These are phyloP conservation scores for Drosophila simulans DNA, from an alignment of 1,140 invertebrate genomes.

Conservation along the genomic window DNA sequence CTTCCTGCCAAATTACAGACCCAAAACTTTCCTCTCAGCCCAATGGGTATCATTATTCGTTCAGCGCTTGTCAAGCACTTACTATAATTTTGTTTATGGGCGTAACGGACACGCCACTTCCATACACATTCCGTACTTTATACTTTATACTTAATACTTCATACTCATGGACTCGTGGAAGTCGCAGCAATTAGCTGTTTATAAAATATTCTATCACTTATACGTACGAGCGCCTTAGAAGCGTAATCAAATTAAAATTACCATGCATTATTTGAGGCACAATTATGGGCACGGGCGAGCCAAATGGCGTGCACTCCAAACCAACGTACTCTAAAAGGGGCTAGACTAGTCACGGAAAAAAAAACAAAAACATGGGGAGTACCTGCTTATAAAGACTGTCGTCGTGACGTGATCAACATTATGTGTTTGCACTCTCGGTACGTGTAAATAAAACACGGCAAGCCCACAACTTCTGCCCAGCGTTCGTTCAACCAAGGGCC, in stretches of 20 bases:
- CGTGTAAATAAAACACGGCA: constrained; percentile 35
- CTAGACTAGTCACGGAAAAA: not conserved
- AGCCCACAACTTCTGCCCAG: constrained; percentile 15
- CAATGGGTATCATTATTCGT: constrained; percentile 23
- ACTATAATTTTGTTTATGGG: constrained; percentile 8
- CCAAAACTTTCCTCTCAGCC: constrained; percentile 8
- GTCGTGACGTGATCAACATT: constrained; percentile 53
- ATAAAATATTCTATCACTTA: constrained; percentile 15
- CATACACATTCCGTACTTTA: not conserved
- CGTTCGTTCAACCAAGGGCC: constrained; percentile 66
- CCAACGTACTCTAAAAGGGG: not conserved
- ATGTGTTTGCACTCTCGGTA: constrained; percentile 35
- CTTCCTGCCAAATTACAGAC: not conserved
- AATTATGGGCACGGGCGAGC: constrained; percentile 4
- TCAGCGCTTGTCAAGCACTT: constrained; percentile 14
- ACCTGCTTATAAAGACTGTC: constrained; percentile 19
- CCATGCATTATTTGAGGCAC: constrained; percentile 5
- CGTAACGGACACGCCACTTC: constrained; percentile 23
- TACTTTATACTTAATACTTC: not conserved
- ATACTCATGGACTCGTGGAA: not conserved
- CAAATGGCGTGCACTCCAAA: constrained; percentile 15
- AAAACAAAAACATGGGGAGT: constrained; percentile 1
- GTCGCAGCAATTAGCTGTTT: constrained; percentile 18
- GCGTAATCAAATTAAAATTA: constrained; percentile 34
- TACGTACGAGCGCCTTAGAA: not conserved